These are phyloP conservation scores for Meteorus cinctellus DNA, from an alignment of 2,888 invertebrate genomes.

Conservation along the genomic window DNA sequence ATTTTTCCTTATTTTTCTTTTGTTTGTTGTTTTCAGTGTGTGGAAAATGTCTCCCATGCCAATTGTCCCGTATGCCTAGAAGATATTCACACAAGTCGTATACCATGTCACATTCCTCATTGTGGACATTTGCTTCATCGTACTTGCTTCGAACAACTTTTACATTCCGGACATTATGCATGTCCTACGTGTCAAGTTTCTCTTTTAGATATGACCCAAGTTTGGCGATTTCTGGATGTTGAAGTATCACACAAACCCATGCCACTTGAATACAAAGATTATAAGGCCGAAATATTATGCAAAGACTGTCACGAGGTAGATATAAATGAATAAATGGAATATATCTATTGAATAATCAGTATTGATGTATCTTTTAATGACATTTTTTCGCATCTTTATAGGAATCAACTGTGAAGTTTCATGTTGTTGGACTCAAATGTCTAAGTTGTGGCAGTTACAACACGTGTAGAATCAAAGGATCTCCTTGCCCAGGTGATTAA, in stretches of 20 bases:
- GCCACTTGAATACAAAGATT: constrained; percentile 88
- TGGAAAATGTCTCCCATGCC: constrained; percentile 90
- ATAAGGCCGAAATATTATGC: constrained; percentile 88
- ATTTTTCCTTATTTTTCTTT: neutral
- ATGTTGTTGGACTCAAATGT: constrained; percentile 92
- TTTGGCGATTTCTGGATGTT: constrained; percentile 88
- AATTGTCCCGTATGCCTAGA: constrained; percentile 94
- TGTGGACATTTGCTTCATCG: constrained; percentile 92
- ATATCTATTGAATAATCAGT: constrained; percentile 19
- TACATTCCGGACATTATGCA: constrained; percentile 86
- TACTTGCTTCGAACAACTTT: constrained; percentile 87
- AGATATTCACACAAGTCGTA: constrained; percentile 92
- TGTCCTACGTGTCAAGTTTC: constrained; percentile 93
- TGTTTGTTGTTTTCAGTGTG: constrained; percentile 79
- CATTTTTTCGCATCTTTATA: constrained; percentile 70
- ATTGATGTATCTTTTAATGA: neutral
- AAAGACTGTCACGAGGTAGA: constrained; percentile 92
- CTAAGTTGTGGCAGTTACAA: constrained; percentile 92
- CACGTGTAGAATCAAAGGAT: constrained; percentile 86
- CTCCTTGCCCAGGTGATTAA: constrained; percentile 70
- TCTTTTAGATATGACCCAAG: constrained; percentile 88
- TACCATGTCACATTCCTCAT: constrained; percentile 90
- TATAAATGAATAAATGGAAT: neutral
- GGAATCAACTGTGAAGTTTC: constrained; percentile 88
- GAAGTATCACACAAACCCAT: constrained; percentile 88